Base-by-base conservation (phyloP, 2,888 invertebrate genomes). In the Ophion costatus region DNA sequence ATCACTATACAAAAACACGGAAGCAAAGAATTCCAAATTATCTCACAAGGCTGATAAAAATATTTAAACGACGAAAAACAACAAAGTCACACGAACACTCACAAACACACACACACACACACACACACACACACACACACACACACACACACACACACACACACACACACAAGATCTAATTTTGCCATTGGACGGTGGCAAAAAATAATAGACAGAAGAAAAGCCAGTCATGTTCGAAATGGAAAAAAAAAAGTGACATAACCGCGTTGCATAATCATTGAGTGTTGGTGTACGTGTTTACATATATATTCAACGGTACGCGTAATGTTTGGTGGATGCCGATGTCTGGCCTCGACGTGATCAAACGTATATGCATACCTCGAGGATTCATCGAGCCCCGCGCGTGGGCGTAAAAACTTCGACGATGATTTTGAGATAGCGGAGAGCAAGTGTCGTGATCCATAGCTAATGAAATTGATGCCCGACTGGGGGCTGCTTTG, bases 401-500 rank as follows among this genome's bases (percentile, higher is more conserved):
- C 70, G 33, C 75, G 51, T 29, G 84, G 82, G 76, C 82, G 82
- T 45, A 45, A 71, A 80, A 51, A 17, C 14, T 17, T 51, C 51
- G 51, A 76, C 67, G 22, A 74, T 82, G 79, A 85, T 67, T 76
- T 80, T 80, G 59, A 74, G 67, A 42, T 51, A 24, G 59, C 77
- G 11, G 45, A 73, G 17, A 11, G 17, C 51, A 20, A 66, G 38
- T 9, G 45, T 67, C 22, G n/a, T 56, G 56, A 76, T 76, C 64
- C 22, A 66, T 57, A 38, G 14, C 2, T 17, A 14, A 74, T 20
- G 22, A 22, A 64, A 64, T n/a, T 10, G 45, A 45, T n/a, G 22
- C 17, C 51, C 14, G 51, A 14, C 17, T 51, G 17, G 29, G 29
- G 29, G 51, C 17, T 5, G 17, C 51, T 51, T 51, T 51, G 14